These are phyloP conservation scores for Archips crataeganus DNA, from an alignment of 2,888 invertebrate genomes.

Conservation along the genomic window DNA sequence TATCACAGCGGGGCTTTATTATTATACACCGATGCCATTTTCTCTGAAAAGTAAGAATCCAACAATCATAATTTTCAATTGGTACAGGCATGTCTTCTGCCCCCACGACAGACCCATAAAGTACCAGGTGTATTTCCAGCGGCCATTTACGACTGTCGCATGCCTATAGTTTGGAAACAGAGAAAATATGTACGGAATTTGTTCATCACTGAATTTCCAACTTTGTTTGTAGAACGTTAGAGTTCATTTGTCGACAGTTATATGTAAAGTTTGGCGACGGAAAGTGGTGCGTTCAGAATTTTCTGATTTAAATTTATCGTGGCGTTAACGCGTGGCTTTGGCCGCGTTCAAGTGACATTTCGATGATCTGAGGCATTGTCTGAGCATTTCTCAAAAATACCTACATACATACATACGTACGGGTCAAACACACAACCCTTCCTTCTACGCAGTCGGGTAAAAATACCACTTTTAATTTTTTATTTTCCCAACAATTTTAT, in stretches of 20 bases:
- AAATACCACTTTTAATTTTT: too few species aligned
- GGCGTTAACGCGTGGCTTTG: neutral
- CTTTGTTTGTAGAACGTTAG: neutral
- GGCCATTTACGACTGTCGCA: constrained; percentile 11
- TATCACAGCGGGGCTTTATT: too few species aligned
- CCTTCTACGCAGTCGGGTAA: too few species aligned
- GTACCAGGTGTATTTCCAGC: neutral
- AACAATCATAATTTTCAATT: neutral
- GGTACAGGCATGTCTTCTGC: neutral
- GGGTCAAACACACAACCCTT: too few species aligned
- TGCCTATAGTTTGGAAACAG: constrained; percentile 2
- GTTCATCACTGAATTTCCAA: neutral
- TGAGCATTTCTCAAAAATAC: too few species aligned
- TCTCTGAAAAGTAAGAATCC: too few species aligned
- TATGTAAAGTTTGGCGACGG: constrained; percentile 8
- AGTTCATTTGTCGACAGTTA: neutral
- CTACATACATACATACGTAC: too few species aligned
- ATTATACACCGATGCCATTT: too few species aligned
- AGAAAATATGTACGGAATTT: neutral
- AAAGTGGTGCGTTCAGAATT: constrained; percentile 9
- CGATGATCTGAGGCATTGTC: neutral
- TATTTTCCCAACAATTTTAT: too few species aligned
- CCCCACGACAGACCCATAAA: neutral
- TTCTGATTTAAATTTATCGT: neutral
- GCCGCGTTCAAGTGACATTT: neutral